phyloP scores from a whole-genome alignment of 2,113 vertebrate species.

The Jacana jacana region DNA sequence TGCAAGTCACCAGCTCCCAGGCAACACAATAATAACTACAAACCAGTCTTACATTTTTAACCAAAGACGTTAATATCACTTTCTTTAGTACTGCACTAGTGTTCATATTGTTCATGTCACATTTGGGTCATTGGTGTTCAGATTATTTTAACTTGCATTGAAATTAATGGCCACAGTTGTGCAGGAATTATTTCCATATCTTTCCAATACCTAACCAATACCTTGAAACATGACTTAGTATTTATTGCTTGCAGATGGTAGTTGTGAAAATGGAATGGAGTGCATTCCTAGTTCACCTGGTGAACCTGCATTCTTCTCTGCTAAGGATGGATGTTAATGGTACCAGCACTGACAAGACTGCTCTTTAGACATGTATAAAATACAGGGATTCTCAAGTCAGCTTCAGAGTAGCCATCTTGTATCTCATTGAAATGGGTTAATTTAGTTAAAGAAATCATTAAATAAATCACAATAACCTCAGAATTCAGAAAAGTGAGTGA shows the following conservation, averaged over 20 bases:
- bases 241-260: not conserved
- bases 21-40: not conserved
- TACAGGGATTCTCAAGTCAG: not conserved
- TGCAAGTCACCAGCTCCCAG: not conserved
- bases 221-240: not conserved
- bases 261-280: not conserved
- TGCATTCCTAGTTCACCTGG: not conserved
- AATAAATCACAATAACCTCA: not conserved
- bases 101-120: not conserved
- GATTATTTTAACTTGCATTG: not conserved
- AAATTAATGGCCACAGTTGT: not conserved
- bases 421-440: not conserved
- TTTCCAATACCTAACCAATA: not conserved
- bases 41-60: not conserved
- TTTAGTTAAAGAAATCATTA: not conserved
- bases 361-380: not conserved
- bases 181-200: not conserved
- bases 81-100: not conserved
- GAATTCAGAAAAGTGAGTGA: not conserved
- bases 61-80: not conserved
- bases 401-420: not conserved
- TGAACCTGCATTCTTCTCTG: not conserved
- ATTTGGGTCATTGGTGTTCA: not conserved
- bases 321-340: not conserved
- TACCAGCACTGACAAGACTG: not conserved